Percentiles rank a stretch among this genome's conserved stretches.
Conservation (phyloP, 2,113 vertebrate species). For the Uropsilus gracilis region DNA sequence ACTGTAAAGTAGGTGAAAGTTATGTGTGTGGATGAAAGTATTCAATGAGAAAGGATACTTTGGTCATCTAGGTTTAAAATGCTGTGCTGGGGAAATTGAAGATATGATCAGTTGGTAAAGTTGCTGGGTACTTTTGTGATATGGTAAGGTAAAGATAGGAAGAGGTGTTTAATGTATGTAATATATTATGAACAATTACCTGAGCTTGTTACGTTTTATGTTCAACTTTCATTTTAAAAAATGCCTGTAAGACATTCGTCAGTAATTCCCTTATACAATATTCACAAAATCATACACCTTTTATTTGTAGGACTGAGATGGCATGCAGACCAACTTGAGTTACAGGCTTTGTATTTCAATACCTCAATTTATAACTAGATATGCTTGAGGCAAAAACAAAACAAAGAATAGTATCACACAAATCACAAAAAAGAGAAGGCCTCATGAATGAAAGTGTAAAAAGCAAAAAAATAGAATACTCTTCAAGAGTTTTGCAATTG, state of each 20-base stretch:
- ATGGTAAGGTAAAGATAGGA: neutral
- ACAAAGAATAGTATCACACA: neutral
- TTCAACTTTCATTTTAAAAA: too few species aligned
- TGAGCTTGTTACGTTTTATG: neutral
- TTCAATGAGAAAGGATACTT: neutral
- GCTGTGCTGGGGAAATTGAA: neutral
- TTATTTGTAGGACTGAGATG: neutral
- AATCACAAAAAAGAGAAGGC: neutral
- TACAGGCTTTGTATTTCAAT: neutral
- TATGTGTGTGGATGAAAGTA: neutral
- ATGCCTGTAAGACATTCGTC: neutral
- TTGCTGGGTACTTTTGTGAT: neutral
- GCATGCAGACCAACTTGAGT: neutral
- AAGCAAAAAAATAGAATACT: neutral
- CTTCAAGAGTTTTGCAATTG: neutral
- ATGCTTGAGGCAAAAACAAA: neutral
- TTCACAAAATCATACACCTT: neutral
- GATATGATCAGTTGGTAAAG: neutral
- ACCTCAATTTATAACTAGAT: neutral
- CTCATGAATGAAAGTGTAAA: neutral
- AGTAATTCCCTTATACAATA: neutral
- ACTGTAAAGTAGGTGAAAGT: neutral
- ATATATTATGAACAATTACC: neutral
- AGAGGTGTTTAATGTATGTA: neutral
- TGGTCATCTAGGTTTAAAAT: neutral